These are phyloP conservation scores for Halictus rubicundus DNA, from an alignment of 1,140 invertebrate genomes.

Conservation along the genomic window DNA sequence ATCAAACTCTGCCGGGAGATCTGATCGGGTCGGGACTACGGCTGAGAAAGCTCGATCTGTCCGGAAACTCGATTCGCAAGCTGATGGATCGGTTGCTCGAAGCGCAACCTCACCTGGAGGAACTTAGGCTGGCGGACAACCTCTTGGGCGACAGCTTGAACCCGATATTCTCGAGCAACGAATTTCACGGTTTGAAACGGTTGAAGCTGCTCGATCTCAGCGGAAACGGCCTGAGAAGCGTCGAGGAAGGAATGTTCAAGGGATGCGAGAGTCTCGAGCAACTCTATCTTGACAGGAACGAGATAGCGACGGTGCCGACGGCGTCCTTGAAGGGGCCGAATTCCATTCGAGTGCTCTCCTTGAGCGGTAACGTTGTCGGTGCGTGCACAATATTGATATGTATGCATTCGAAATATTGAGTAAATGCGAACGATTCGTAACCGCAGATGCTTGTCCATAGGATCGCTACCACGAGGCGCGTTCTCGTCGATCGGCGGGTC, in stretches of 20 bases:
- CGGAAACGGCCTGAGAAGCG: conserved; percentile 88
- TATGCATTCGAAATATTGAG: not conserved
- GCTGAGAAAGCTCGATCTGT: conserved; percentile 89
- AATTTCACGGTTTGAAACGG: conserved; percentile 88
- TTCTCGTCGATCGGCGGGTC: conserved; percentile 83
- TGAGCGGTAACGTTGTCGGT: conserved; percentile 91
- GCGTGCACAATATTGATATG: conserved; percentile 47
- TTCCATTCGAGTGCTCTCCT: conserved; percentile 85
- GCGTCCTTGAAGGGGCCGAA: conserved; percentile 89
- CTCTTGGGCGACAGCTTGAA: conserved; percentile 93
- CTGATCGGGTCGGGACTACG: conserved; percentile 82
- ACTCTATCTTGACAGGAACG: conserved; percentile 90
- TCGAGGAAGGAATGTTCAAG: conserved; percentile 92
- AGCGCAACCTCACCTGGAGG: conserved; percentile 84
- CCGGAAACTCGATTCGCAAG: conserved; percentile 89
- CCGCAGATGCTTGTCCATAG: conserved; percentile 74
- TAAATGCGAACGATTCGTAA: not conserved
- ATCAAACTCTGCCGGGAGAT: conserved; percentile 86
- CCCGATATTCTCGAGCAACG: conserved; percentile 92
- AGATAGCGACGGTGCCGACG: conserved; percentile 87
- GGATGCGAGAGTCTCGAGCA: conserved; percentile 90
- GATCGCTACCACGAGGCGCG: conserved; percentile 83
- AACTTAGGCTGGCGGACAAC: conserved; percentile 89
- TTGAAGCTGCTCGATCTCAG: conserved; percentile 89
- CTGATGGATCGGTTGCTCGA: conserved; percentile 89